phyloP scores from a whole-genome alignment of 2,797 vertebrate species.

The Myotis findleyi region DNA sequence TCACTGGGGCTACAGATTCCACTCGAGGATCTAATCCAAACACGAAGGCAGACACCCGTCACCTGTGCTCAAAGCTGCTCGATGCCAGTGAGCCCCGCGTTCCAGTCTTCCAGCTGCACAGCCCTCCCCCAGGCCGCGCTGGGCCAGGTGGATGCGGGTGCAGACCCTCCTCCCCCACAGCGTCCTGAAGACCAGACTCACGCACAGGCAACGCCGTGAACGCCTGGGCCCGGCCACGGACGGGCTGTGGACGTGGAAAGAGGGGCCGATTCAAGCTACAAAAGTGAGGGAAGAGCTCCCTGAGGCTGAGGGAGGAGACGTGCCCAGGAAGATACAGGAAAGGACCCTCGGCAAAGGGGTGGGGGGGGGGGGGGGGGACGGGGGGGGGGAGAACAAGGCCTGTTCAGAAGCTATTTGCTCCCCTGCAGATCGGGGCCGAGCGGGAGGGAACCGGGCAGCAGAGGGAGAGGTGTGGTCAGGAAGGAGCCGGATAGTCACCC shows the following conservation, averaged over 20 bases:
- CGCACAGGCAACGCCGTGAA: rapidly evolving
- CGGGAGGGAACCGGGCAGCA: rapidly evolving
- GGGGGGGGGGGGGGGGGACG: rapidly evolving
- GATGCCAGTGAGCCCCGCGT: neutral
- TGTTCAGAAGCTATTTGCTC: neutral
- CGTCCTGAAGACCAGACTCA: neutral
- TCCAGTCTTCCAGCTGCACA: no score
- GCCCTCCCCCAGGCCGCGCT: neutral
- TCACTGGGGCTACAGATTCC: neutral
- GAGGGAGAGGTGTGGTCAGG: no score
- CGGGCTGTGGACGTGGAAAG: rapidly evolving
- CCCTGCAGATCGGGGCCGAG: no score
- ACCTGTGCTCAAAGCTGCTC: neutral
- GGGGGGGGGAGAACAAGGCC: neutral
- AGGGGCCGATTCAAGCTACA: neutral
- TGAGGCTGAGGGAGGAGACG: rapidly evolving
- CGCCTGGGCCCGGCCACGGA: rapidly evolving
- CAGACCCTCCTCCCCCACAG: neutral
- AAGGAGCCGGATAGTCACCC: rapidly evolving
- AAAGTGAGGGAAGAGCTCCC: neutral
- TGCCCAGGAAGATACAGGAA: neutral
- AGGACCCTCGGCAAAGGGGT: neutral
- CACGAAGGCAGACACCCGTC: neutral
- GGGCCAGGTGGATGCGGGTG: neutral
- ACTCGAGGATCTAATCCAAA: neutral